Evolutionary conservation across 2,888 invertebrate species (phyloP), one percentile per base, ranked within the genome.

Genomic region (Oscheius sp.): DNA sequence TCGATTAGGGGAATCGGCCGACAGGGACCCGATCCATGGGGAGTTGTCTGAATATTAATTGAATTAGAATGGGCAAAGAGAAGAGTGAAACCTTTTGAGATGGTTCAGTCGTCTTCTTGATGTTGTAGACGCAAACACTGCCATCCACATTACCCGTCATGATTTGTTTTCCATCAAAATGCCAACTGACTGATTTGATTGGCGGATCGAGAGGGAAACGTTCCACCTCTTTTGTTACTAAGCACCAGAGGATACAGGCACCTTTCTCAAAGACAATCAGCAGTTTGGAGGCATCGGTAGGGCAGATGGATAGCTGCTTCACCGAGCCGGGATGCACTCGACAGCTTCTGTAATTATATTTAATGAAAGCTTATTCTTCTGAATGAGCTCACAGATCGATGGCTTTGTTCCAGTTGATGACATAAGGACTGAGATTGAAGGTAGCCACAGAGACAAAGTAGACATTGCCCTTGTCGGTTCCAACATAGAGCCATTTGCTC

Each of bases 391-490:
- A 97, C 96, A 96, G 91, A 92, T 97, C 98, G 89, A 98, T 97
- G 86, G 96, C 95, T 90, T 98, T 98, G 91, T 98, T 98, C 98
- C 98, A 98, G 91, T 97, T 96, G 90, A 98, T 95, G 89, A 96
- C 91, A 90, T 98, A 98, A 78, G 96, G 96, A 87, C 96, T 96
- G 85, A 98, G 91, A 86, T 92, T 91, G 90, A 98, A 98, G 84
- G 92, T 92, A 89, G 96, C 96, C 85, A 97, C 92, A 90, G 96
- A 93, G 87, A 96, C 93, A 80, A 97, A 91, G 89, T 98, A 96
- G 86, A 97, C 93, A 90, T 98, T 98, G 79, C 98, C 98, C 83
- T 93, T 85, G 89, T 97, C 96, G 69, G 97, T 96, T 84, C 98
- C 98, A 82, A 97, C 92, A 90, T 96, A 96, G 86, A 97, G 89